Percentiles rank a stretch among this genome's conserved stretches.
phyloP scores from a whole-genome alignment of 1,140 invertebrate species.

The Euschistus heros region DNA sequence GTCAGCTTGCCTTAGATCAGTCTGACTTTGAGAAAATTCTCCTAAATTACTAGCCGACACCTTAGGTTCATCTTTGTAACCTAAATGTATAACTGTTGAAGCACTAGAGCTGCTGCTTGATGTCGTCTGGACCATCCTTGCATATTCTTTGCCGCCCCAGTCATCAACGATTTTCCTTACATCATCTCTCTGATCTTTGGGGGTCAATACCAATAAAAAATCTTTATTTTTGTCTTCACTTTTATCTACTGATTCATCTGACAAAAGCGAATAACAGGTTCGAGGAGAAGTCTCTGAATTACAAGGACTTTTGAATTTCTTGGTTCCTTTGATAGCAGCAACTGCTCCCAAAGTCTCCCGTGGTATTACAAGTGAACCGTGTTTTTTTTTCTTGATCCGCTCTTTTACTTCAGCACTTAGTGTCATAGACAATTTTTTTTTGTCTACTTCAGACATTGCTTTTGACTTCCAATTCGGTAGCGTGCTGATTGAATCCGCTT shows the following conservation, averaged over 20 bases:
- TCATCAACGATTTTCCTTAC: constrained; percentile 39
- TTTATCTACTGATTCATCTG: constrained; percentile 34
- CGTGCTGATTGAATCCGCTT: constrained; percentile 45
- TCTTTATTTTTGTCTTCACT: constrained; percentile 34
- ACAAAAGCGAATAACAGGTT: constrained; percentile 43
- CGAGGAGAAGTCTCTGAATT: constrained; percentile 37
- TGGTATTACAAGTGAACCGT: constrained; percentile 37
- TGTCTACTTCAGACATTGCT: constrained; percentile 53
- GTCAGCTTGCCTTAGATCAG: neutral
- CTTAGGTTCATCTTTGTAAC: constrained; percentile 25
- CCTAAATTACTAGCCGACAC: neutral
- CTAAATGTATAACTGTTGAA: constrained; percentile 33
- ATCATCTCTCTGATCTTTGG: constrained; percentile 35
- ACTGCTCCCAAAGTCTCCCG: constrained; percentile 53
- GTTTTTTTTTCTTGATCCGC: constrained; percentile 38
- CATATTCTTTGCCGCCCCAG: constrained; percentile 35
- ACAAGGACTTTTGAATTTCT: constrained; percentile 30
- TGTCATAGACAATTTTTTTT: constrained; percentile 56
- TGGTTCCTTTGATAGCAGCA: constrained; percentile 41
- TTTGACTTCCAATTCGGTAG: constrained; percentile 38
- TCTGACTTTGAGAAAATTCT: neutral
- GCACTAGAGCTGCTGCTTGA: constrained; percentile 31
- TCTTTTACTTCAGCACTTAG: constrained; percentile 61
- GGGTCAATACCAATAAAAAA: constrained; percentile 41
- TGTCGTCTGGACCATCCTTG: constrained; percentile 26